Evolutionary conservation across 2,113 vertebrate species (phyloP).

Genomic region (Callipepla californica): DNA sequence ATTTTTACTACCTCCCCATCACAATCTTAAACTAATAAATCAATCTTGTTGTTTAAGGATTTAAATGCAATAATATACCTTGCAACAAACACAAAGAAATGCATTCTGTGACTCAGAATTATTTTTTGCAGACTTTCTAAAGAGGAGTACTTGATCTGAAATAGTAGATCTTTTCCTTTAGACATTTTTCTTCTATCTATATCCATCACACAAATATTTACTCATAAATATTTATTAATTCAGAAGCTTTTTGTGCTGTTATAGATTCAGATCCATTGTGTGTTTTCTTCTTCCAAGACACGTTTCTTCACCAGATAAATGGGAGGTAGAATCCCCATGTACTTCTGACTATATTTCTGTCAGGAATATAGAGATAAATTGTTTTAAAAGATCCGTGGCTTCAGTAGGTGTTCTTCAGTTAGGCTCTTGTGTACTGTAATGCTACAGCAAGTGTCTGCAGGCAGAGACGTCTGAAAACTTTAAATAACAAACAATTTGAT

Average conservation of each 20-base stretch:
- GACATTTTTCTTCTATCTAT: not conserved
- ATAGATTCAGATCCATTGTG: not conserved
- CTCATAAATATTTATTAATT: not conserved
- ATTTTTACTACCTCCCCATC: not conserved
- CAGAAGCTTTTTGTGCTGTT: not conserved
- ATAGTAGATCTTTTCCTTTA: not conserved
- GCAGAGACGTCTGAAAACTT: conserved; percentile 28
- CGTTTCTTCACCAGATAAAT: not conserved
- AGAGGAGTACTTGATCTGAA: not conserved
- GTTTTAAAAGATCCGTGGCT: not conserved
- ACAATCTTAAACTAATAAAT: not conserved
- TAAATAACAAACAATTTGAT: conserved; percentile 38
- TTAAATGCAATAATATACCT: not conserved
- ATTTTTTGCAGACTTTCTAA: not conserved
- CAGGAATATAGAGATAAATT: not conserved
- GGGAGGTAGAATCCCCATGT: not conserved
- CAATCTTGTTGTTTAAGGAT: not conserved
- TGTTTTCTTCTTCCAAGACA: not conserved
- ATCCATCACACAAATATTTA: not conserved
- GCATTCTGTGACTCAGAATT: not conserved
- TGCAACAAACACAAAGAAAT: not conserved
- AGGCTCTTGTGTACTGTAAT: not conserved
- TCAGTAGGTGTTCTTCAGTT: conserved; percentile 10
- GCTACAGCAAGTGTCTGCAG: not conserved
- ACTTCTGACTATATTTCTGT: not conserved